Percentiles rank a stretch among this genome's conserved stretches.
Evolutionary conservation across 2,113 vertebrate species (phyloP).

Genomic region (Fulica atra): DNA sequence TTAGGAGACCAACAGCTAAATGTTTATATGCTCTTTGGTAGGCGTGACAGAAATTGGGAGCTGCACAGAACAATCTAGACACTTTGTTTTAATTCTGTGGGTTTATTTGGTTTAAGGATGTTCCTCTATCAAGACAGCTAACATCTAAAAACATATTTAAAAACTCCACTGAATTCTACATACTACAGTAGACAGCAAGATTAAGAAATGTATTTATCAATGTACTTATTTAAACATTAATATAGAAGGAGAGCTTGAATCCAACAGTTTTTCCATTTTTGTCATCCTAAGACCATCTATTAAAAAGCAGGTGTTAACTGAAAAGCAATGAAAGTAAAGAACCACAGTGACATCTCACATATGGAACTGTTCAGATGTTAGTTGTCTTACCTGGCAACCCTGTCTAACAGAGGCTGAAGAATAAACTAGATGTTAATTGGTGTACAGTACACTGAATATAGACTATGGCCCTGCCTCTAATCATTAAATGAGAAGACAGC

Average conservation of each 20-base stretch:
- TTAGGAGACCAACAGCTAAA: background rate
- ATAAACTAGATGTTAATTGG: background rate
- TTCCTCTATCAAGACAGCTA: background rate
- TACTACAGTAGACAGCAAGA: background rate
- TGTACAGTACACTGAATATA: background rate
- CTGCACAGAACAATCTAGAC: background rate
- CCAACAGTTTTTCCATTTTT: background rate
- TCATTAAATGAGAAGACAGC: background rate
- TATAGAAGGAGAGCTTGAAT: background rate
- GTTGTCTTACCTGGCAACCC: background rate
- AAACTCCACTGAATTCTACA: background rate
- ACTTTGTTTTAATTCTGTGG: background rate
- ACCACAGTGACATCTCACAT: background rate
- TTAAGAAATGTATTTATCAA: background rate
- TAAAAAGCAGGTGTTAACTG: background rate
- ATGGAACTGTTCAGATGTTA: background rate
- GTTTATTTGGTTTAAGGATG: background rate
- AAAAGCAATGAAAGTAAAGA: background rate
- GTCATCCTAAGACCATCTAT: background rate
- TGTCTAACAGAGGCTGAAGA: background rate
- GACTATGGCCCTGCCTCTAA: background rate
- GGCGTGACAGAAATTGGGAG: background rate
- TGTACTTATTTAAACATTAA: background rate
- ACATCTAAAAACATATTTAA: background rate
- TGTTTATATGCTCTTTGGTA: background rate